Evolutionary conservation across 2,797 vertebrate genomes (phyloP).

Genomic region (Sciurus carolinensis): DNA sequence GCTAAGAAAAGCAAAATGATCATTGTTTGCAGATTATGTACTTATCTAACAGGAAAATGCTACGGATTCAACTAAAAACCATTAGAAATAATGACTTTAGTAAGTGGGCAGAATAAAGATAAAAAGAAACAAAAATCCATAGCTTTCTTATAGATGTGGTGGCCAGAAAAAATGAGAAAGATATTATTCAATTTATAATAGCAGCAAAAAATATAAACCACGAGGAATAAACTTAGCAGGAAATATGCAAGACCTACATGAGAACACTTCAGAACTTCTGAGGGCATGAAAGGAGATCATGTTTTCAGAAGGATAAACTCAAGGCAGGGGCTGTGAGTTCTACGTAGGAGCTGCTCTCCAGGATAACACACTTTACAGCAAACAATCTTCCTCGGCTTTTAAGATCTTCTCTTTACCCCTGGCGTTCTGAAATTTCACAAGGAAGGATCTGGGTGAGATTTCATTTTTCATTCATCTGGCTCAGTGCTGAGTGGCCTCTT

Average conservation of each 20-base stretch:
- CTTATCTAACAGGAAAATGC: slow-evolving; percentile 37
- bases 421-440: slow-evolving; percentile 62
- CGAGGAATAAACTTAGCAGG: slow-evolving; percentile 35
- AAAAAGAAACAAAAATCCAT: neutral
- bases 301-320: slow-evolving; percentile 61
- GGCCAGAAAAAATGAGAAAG: slow-evolving; percentile 52
- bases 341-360: slow-evolving; percentile 44
- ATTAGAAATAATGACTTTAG: slow-evolving; percentile 34
- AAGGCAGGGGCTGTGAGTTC: neutral
- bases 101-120: neutral
- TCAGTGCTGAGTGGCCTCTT: slow-evolving; percentile 29
- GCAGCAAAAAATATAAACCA: slow-evolving; percentile 27
- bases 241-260: slow-evolving; percentile 52
- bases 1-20: neutral
- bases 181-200: neutral
- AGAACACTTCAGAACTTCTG: slow-evolving; percentile 71
- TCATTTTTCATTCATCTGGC: slow-evolving; percentile 17
- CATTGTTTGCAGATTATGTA: slow-evolving; percentile 28
- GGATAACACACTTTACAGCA: slow-evolving; percentile 43
- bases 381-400: slow-evolving; percentile 38
- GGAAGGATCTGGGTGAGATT: slow-evolving; percentile 3
- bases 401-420: slow-evolving; percentile 51
- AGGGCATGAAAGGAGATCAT: slow-evolving; percentile 52
- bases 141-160: neutral
- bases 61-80: slow-evolving; percentile 26